Percentiles rank a stretch among this genome's conserved stretches.
These are phyloP conservation scores for Loris lydekkerianus DNA, from an alignment of 2,797 vertebrate species.

Conservation along the genomic window DNA sequence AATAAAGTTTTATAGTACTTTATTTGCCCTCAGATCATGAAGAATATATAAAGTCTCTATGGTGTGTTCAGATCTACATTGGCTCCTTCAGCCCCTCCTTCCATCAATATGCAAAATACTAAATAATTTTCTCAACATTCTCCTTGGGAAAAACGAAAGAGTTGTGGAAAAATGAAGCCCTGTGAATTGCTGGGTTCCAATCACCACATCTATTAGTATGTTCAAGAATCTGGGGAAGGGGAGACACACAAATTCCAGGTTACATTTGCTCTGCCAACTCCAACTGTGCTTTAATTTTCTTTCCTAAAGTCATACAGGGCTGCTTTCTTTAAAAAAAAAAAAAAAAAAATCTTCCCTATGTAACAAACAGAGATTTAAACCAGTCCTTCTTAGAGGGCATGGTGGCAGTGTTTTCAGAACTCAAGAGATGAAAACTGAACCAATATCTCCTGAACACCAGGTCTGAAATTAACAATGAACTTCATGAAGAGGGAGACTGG, in stretches of 20 bases:
- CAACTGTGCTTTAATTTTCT: slow-evolving; percentile 58
- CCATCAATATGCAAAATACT: slow-evolving; percentile 51
- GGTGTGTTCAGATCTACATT: neutral
- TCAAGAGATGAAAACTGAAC: neutral
- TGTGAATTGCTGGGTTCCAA: slow-evolving; percentile 39
- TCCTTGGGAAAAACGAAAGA: slow-evolving; percentile 24
- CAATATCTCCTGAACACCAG: neutral
- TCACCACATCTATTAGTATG: neutral
- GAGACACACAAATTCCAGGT: neutral
- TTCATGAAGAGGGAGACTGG: neutral
- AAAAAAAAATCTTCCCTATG: neutral
- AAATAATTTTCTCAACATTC: slow-evolving; percentile 48
- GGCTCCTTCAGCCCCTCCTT: slow-evolving; percentile 1
- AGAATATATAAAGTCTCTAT: slow-evolving; percentile 19
- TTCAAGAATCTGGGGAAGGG: slow-evolving; percentile 13
- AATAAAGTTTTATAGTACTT: neutral
- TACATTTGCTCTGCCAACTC: slow-evolving; percentile 38
- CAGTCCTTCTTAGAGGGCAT: slow-evolving; percentile 24
- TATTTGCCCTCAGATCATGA: neutral
- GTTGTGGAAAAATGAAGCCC: neutral
- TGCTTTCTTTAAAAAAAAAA: neutral
- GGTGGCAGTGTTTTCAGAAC: slow-evolving; percentile 16
- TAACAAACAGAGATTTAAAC: slow-evolving; percentile 53
- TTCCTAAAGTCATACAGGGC: slow-evolving; percentile 34
- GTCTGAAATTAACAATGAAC: neutral